Evolutionary conservation across 2,113 vertebrate species (phyloP).

Genomic region (Phrynosoma platyrhinos): DNA sequence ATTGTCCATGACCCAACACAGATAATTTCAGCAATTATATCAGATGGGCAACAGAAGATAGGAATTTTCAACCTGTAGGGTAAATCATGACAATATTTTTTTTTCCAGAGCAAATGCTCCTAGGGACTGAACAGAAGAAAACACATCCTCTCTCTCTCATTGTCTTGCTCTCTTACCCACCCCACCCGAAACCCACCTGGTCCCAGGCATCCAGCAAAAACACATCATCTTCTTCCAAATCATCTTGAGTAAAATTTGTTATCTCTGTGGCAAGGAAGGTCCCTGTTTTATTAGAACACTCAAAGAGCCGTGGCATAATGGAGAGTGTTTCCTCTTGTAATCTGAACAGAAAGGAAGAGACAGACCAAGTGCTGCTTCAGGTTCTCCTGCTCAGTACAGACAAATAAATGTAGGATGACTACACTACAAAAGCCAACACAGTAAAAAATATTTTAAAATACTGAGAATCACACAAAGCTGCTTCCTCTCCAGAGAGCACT

Average conservation of each 20-base stretch:
- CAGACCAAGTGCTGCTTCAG: accelerated
- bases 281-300: constrained; percentile 89
- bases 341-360: constrained; percentile 61
- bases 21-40: neutral
- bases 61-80: neutral
- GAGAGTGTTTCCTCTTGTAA: constrained; percentile 79
- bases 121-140: neutral
- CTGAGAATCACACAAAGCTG: neutral
- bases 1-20: neutral
- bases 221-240: constrained; percentile 85
- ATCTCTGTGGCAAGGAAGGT: constrained; percentile 86
- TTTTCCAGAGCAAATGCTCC: no score
- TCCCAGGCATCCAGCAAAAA: constrained; percentile 89
- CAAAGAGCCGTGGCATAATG: constrained; percentile 82
- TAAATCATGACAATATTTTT: neutral
- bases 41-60: neutral
- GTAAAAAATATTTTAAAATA: neutral
- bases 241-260: constrained; percentile 84
- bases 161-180: accelerated
- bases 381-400: neutral
- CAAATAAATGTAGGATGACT: neutral
- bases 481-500: no score
- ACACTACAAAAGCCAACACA: no score
- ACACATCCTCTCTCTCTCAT: accelerated
- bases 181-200: constrained; percentile 72